Evolutionary conservation across 1,140 invertebrate genomes (phyloP).

Genomic region (Choristoneura fumiferana): DNA sequence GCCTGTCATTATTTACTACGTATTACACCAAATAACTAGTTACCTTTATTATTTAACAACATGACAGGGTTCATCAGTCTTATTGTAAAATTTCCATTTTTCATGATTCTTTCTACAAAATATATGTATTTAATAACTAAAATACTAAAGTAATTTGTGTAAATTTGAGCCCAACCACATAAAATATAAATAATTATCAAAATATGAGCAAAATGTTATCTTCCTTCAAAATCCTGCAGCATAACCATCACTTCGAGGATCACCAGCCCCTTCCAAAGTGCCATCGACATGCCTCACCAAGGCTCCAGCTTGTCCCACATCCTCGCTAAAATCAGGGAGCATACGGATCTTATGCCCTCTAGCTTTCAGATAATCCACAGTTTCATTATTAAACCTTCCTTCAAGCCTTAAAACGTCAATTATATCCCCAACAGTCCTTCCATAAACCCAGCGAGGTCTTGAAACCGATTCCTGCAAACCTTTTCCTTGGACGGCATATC

Average conservation of each 20-base stretch:
- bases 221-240: conserved; percentile 61
- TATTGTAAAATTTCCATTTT: no score
- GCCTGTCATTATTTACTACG: no score
- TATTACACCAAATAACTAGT: no score
- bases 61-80: no score
- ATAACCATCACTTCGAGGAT: conserved; percentile 57
- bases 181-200: no score
- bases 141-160: no score
- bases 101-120: no score
- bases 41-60: no score
- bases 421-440: conserved; percentile 34
- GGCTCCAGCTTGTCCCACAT: conserved; percentile 53
- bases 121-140: no score
- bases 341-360: conserved; percentile 50
- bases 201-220: no score
- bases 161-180: no score
- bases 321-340: conserved; percentile 40
- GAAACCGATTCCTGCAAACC: conserved; percentile 51
- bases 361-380: conserved; percentile 46
- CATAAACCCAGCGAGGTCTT: conserved; percentile 61
- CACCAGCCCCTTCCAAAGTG: conserved; percentile 60
- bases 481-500: conserved; percentile 57
- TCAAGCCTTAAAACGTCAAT: conserved; percentile 47
- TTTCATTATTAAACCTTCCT: conserved; percentile 47
- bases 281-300: conserved; percentile 57